These are phyloP conservation scores for Artemia franciscana DNA, from an alignment of 1,140 invertebrate species.

Conservation along the genomic window DNA sequence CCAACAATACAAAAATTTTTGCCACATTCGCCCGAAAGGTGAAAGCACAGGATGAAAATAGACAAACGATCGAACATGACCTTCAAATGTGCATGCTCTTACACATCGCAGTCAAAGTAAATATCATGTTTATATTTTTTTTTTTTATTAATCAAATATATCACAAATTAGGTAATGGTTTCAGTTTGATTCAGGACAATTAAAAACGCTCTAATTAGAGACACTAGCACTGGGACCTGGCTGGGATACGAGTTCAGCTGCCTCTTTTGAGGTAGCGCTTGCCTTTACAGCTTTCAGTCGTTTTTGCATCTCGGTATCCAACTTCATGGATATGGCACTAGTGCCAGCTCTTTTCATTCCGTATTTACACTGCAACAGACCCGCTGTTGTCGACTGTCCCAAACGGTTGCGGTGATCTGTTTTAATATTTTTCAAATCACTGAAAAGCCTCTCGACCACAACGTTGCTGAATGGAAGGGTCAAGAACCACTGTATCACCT, in stretches of 20 bases:
- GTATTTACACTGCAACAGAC: too few species aligned
- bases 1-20: not conserved
- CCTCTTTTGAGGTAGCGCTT: not conserved
- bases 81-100: not conserved
- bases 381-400: not conserved
- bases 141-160: not conserved
- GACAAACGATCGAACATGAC: not conserved
- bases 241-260: not conserved
- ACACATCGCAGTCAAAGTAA: not conserved
- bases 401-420: not conserved
- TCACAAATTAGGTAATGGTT: not conserved
- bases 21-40: not conserved
- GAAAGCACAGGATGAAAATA: not conserved
- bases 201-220: not conserved
- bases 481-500: not conserved
- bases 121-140: not conserved
- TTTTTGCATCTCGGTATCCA: not conserved
- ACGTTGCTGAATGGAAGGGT: not conserved
- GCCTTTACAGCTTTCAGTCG: not conserved
- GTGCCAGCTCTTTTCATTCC: not conserved
- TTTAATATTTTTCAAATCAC: not conserved
- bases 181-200: not conserved
- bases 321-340: not conserved
- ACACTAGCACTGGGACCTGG: not conserved
- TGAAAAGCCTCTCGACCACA: not conserved